Conservation (phyloP, 2,888 invertebrate species). For the Empis stercorea region DNA sequence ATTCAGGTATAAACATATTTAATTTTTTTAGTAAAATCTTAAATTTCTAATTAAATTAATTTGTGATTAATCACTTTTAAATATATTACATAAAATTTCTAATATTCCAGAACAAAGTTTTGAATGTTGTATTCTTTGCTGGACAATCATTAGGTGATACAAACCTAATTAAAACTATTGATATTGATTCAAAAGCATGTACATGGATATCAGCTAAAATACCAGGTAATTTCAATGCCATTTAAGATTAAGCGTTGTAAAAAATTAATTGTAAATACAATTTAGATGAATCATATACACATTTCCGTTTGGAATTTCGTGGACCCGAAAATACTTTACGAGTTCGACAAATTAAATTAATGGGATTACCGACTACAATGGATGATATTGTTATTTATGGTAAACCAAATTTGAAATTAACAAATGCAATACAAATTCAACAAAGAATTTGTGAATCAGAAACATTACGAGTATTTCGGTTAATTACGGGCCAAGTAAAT, state of each 20-base stretch:
- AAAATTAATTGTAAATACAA: slow-evolving; percentile 6
- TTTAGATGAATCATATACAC: slow-evolving; percentile 41
- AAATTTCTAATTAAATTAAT: too few species aligned
- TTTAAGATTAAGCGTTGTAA: background rate
- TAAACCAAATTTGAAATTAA: slow-evolving; percentile 26
- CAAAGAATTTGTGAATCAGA: slow-evolving; percentile 83
- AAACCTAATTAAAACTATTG: slow-evolving; percentile 64
- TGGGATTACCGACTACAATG: slow-evolving; percentile 42
- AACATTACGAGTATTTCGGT: slow-evolving; percentile 79
- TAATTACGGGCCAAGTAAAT: slow-evolving; percentile 80
- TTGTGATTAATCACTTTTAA: too few species aligned
- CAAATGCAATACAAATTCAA: slow-evolving; percentile 45
- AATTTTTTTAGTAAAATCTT: background rate
- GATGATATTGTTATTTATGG: slow-evolving; percentile 15
- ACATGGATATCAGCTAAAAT: slow-evolving; percentile 87
- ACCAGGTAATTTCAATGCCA: slow-evolving; percentile 39
- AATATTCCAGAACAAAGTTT: slow-evolving; percentile 67
- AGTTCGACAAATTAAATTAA: slow-evolving; percentile 65
- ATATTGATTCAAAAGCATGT: slow-evolving; percentile 71
- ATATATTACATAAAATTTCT: background rate
- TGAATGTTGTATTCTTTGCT: slow-evolving; percentile 70
- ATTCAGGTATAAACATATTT: slow-evolving; percentile 57
- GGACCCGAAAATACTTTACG: slow-evolving; percentile 85
- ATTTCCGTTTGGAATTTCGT: slow-evolving; percentile 71
- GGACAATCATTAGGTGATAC: slow-evolving; percentile 74